Conservation (phyloP, 2,888 invertebrate species). For the Eumerus sabulonum region DNA sequence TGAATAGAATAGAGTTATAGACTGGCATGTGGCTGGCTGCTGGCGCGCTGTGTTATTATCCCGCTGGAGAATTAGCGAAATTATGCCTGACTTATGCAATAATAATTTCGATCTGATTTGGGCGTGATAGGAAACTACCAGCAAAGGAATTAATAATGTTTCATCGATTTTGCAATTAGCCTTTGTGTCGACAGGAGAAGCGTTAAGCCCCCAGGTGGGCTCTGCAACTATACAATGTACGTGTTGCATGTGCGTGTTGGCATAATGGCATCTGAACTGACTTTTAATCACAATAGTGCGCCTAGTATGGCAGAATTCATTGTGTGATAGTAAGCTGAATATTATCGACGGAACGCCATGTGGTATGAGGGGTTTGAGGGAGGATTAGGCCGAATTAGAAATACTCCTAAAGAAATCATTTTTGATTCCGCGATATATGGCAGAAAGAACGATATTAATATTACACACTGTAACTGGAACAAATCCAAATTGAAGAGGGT, state of each 20-base stretch:
- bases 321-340: too few relatives aligned
- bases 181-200: constrained; percentile 41
- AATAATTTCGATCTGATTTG: constrained; percentile 41
- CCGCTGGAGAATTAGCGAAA: constrained; percentile 40
- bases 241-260: constrained; percentile 25
- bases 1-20: too few relatives aligned
- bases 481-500: too few relatives aligned
- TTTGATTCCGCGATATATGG: too few relatives aligned
- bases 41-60: constrained; percentile 4
- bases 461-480: too few relatives aligned
- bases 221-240: not conserved
- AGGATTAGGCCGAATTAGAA: too few relatives aligned
- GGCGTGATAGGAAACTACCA: constrained; percentile 55
- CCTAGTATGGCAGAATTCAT: too few relatives aligned
- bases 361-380: too few relatives aligned
- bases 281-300: constrained; percentile 1
- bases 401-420: too few relatives aligned
- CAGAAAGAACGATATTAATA: too few relatives aligned
- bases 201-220: constrained; percentile 17
- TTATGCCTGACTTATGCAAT: constrained; percentile 47
- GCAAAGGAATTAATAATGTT: constrained; percentile 57
- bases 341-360: too few relatives aligned
- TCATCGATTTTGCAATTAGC: constrained; percentile 58
- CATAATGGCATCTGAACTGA: constrained; percentile 13
- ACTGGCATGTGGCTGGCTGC: too few relatives aligned